Evolutionary conservation across 2,113 vertebrate genomes (phyloP), one percentile per base, ranked within the genome.

Genomic region (Hemibagrus wyckioides): DNA sequence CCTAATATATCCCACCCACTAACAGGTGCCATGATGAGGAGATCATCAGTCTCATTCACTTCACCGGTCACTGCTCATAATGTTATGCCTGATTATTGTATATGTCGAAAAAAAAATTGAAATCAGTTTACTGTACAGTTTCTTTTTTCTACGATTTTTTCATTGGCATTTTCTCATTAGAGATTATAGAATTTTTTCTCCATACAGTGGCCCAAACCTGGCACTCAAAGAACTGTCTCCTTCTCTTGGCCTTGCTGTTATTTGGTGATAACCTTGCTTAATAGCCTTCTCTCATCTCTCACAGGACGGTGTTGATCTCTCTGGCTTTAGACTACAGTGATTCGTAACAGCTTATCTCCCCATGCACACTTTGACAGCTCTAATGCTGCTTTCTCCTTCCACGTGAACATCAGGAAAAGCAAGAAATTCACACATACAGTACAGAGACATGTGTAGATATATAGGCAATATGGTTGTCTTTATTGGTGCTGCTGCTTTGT

Each of bases 361-460:
- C 88, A 91, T 85, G 87, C 92, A 93, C 94, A 95, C 93, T 93
- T 92, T 94, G 92, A 91, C 92, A 63, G 52, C 77, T 65, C 41
- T 50, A 63, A 80, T 52, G 15, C 73, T 50, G 9, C 28, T 13
- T 2, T n/a, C 2, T 39, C 57, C 13, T 90, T 88, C 92, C 90
- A 91, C 85, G 88, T 6, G 57, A 52, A 76, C 86, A 75, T 67
- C 90, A 48, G n/a, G 89, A 86, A 48, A 41, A 28, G 39, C 85
- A 36, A 21, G 8, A 36, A 13, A 57, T 36, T 3, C 88, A 82
- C 82, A 80, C 30, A 71, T 30, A 61, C 4, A 48, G 44, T 15
- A 30, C 73, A 61, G 88, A 82, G 79, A 83, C 81, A 86, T 86
- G 61, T 75, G 82, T 48, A 67, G 36, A 39, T 52, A 83, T 59